Conservation (phyloP, 2,888 invertebrate species). For the Argynnis bischoffii region DNA sequence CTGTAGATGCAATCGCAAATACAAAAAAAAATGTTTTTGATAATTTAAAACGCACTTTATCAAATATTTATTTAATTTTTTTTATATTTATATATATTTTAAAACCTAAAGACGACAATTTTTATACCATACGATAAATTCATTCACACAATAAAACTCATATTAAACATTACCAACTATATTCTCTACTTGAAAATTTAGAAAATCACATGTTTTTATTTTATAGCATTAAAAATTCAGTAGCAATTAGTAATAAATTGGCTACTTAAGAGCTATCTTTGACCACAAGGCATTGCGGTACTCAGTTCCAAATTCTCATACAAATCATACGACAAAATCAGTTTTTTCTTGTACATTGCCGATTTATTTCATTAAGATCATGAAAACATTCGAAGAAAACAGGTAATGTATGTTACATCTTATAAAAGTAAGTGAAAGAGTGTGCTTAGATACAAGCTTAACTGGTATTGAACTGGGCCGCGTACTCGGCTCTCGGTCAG, state of each 20-base stretch:
- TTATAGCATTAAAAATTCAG: slow-evolving; percentile 13
- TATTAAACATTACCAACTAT: too few species aligned
- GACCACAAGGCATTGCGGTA: slow-evolving; percentile 55
- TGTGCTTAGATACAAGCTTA: slow-evolving; percentile 48
- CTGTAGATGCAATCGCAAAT: too few species aligned
- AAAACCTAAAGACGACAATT: not conserved
- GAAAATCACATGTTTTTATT: too few species aligned
- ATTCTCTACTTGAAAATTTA: too few species aligned
- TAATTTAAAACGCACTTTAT: too few species aligned
- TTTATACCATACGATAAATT: too few species aligned
- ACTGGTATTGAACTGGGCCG: slow-evolving; percentile 77
- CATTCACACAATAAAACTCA: too few species aligned
- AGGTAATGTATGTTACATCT: slow-evolving; percentile 55
- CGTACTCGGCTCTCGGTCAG: slow-evolving; percentile 69
- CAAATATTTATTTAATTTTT: too few species aligned
- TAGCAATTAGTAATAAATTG: slow-evolving; percentile 27
- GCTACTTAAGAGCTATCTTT: slow-evolving; percentile 50
- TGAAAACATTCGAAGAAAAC: slow-evolving; percentile 43
- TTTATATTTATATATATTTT: too few species aligned
- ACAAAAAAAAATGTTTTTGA: too few species aligned
- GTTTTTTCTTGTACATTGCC: slow-evolving; percentile 54
- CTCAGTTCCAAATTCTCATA: slow-evolving; percentile 38
- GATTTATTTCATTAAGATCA: slow-evolving; percentile 32
- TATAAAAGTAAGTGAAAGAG: slow-evolving; percentile 47
- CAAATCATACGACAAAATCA: not conserved